phyloP scores from a whole-genome alignment of 53 echinoderm and acorn worm species.

The Hippasteria phrygiana region DNA sequence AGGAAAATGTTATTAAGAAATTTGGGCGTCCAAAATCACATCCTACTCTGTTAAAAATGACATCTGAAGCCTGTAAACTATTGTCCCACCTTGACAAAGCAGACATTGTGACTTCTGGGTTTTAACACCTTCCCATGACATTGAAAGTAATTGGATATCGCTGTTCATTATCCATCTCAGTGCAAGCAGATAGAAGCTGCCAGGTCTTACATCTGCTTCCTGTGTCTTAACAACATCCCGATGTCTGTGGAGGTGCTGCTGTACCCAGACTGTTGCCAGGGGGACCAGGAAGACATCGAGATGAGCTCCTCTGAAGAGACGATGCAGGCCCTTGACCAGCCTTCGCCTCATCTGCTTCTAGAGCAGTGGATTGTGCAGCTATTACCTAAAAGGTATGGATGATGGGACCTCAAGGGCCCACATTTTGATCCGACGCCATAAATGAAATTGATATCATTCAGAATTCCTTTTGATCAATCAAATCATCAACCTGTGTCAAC shows the following conservation, averaged over 20 bases:
- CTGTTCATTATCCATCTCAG: constrained; percentile 19
- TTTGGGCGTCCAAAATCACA: too few species aligned
- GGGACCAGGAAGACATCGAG: constrained; percentile 74
- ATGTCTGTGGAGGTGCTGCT: constrained; percentile 94
- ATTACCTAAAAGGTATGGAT: constrained; percentile 83
- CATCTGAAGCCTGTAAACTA: too few species aligned
- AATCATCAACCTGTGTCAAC: too few species aligned
- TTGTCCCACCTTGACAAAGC: too few species aligned
- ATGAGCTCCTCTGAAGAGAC: constrained; percentile 72
- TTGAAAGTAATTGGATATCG: neutral
- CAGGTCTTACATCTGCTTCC: constrained; percentile 82
- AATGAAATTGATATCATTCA: too few species aligned
- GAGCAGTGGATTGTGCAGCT: constrained; percentile 98
- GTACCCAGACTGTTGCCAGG: constrained; percentile 92
- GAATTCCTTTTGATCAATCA: too few species aligned
- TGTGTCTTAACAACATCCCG: constrained; percentile 95
- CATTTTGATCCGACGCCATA: too few species aligned
- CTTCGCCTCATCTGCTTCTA: constrained; percentile 77
- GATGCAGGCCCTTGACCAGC: constrained; percentile 62
- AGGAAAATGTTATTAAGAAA: too few species aligned
- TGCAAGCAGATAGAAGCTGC: constrained; percentile 89
- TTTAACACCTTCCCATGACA: too few species aligned
- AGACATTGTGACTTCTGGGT: too few species aligned
- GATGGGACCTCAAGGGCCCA: too few species aligned
- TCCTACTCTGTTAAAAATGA: too few species aligned